Conservation (phyloP, 37 sponge, comb jelly and placozoan genomes). For the Halisarca cf. caerulea region DNA sequence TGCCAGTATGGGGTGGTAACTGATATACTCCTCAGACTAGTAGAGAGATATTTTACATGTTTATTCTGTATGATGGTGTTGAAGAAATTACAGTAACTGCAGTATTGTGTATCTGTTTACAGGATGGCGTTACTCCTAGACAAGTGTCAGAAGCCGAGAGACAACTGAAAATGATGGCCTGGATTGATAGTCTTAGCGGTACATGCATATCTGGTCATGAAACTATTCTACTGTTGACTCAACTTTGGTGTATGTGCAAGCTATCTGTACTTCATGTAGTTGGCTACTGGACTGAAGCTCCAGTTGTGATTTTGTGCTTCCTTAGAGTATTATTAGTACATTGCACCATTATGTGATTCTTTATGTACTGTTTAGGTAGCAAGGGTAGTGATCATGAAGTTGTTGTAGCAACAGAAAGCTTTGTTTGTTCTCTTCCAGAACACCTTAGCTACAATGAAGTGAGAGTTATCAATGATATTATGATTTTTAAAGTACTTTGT, state of each 20-base stretch:
- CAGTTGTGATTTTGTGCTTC: no score
- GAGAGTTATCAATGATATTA: neutral
- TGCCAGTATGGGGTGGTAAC: no score
- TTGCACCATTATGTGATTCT: neutral
- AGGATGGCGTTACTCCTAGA: slow-evolving; percentile 46
- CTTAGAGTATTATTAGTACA: neutral
- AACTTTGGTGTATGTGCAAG: no score
- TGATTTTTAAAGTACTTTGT: neutral
- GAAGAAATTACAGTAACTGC: neutral
- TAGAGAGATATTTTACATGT: no score
- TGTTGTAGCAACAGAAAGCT: slow-evolving; percentile 44
- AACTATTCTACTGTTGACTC: no score
- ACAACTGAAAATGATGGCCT: slow-evolving; percentile 32
- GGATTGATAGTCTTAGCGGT: slow-evolving; percentile 35
- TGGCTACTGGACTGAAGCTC: no score
- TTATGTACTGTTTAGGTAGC: neutral
- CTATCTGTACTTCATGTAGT: no score
- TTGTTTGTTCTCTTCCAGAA: slow-evolving; percentile 27
- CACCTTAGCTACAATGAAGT: slow-evolving; percentile 47
- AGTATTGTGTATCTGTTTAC: neutral
- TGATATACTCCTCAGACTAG: no score
- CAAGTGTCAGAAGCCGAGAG: slow-evolving; percentile 43
- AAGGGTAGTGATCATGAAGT: slow-evolving; percentile 19
- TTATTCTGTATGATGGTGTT: no score
- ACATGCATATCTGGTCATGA: neutral